phyloP scores from a whole-genome alignment of 2,888 invertebrate species.

The Nasonia oneida region DNA sequence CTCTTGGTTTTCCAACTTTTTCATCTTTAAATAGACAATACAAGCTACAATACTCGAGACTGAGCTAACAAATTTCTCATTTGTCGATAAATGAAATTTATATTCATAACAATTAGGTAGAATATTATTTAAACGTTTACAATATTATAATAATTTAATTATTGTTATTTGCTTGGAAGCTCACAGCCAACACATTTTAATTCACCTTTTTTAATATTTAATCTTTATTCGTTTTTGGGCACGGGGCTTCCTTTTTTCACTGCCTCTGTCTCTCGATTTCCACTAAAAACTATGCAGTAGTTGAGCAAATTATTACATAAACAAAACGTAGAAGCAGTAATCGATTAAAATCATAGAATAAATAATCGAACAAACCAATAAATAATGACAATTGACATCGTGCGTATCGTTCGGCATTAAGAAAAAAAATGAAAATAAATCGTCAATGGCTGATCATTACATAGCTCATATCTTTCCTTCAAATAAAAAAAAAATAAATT shows the following conservation, averaged over 20 bases:
- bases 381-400: slow-evolving; percentile 57
- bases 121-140: slow-evolving; percentile 76
- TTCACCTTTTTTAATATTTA: slow-evolving; percentile 70
- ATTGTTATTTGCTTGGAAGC: slow-evolving; percentile 80
- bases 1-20: slow-evolving; percentile 61
- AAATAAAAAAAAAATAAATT: slow-evolving; percentile 46
- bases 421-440: slow-evolving; percentile 45
- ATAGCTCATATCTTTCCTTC: slow-evolving; percentile 27
- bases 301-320: slow-evolving; percentile 58
- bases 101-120: slow-evolving; percentile 76
- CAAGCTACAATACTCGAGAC: slow-evolving; percentile 75
- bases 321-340: slow-evolving; percentile 46
- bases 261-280: slow-evolving; percentile 62
- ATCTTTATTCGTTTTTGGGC: slow-evolving; percentile 72
- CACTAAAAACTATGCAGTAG: slow-evolving; percentile 58
- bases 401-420: slow-evolving; percentile 49
- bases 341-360: slow-evolving; percentile 59
- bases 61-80: slow-evolving; percentile 75
- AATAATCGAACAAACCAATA: slow-evolving; percentile 60
- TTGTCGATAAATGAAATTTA: slow-evolving; percentile 75
- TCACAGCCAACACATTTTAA: slow-evolving; percentile 79
- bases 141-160: slow-evolving; percentile 78
- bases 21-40: slow-evolving; percentile 71
- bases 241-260: slow-evolving; percentile 69
- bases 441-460: slow-evolving; percentile 41